Evolutionary conservation across 2,888 invertebrate genomes (phyloP), one percentile per base, ranked within the genome.

Genomic region (Tortrix viridana): DNA sequence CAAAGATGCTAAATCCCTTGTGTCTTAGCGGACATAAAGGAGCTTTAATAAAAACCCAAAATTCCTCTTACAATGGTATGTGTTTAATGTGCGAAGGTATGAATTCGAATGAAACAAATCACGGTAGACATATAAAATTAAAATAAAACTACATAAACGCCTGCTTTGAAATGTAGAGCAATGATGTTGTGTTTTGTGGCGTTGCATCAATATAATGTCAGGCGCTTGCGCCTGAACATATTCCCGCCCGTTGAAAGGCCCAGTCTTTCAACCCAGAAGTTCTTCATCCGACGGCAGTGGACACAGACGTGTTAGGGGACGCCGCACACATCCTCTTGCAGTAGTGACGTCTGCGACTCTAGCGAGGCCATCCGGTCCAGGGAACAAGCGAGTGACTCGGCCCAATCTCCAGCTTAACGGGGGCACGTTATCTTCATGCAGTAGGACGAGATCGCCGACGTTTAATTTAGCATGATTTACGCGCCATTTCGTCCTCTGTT

Each of bases 401-500:
- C 67, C 67, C 7, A 65, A 56, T 2, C 62, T n/a, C 56, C 41
- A 59, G 41, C 49, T 52, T 1, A 50, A 32, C 16, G 48, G 49
- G 12, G 58, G 58, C 3, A 54, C 53, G 43, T 43, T 41, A 6
- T 69, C 68, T 23, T 71, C 71, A 3, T 66, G 55, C 1, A 71
- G 32, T 4, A 69, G 58, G 0, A 71, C 71, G 37, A 68, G 18
- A n/a, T 69, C 65, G 14, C 66, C 67, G 9, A 68, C 26, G 3
- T 60, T 60, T 0, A 71, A 58, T 22, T 47, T 47, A 12, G 54
- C 47, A 19, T 9, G 50, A 16, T 64, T 57, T 0, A 37, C 47
- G 16, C 53, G 54, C 76, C 75, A 76, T 58, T 76, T 74, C 0
- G 66, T 65, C 18, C 74, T n/a, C 43, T 74, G 72, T 44, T 76